Percentiles rank a stretch among this genome's conserved stretches.
Conservation (phyloP, 2,113 vertebrate species). For the Psilopogon haemacephalus region DNA sequence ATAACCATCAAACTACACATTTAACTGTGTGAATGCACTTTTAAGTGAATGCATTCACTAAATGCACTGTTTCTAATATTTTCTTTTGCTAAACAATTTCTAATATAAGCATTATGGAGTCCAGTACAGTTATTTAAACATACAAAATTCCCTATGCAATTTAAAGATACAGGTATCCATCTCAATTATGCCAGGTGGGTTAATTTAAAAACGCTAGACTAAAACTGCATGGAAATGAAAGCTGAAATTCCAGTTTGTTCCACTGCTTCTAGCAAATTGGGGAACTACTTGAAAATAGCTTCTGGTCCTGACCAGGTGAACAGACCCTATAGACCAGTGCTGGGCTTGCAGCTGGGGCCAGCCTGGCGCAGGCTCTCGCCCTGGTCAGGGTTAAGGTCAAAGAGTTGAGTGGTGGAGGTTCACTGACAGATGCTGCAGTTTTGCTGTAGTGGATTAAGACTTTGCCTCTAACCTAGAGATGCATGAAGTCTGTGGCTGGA, state of each 20-base stretch:
- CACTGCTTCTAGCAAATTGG: constrained; percentile 7
- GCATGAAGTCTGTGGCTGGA: background rate
- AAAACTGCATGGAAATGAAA: constrained; percentile 60
- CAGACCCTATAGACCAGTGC: background rate
- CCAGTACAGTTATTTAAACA: constrained; percentile 79
- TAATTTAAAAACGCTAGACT: constrained; percentile 66
- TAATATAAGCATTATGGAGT: constrained; percentile 80
- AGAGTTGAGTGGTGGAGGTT: background rate
- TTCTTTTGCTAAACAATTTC: constrained; percentile 79
- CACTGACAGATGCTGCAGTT: background rate
- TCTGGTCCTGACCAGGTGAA: background rate
- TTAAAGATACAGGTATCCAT: constrained; percentile 77
- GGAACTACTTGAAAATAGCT: constrained; percentile 11
- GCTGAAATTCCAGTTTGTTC: constrained; percentile 71
- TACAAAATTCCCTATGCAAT: constrained; percentile 78
- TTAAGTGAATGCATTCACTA: constrained; percentile 74
- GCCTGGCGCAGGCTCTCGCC: background rate
- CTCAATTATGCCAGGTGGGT: constrained; percentile 64
- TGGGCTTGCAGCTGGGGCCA: background rate
- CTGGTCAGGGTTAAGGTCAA: background rate
- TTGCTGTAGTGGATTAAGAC: background rate
- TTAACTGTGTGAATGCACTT: constrained; percentile 74
- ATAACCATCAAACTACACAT: constrained; percentile 82
- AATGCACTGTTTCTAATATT: constrained; percentile 77
- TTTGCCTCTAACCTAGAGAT: background rate